phyloP scores from a whole-genome alignment of 2,113 vertebrate genomes.

The Engraulis encrasicolus region DNA sequence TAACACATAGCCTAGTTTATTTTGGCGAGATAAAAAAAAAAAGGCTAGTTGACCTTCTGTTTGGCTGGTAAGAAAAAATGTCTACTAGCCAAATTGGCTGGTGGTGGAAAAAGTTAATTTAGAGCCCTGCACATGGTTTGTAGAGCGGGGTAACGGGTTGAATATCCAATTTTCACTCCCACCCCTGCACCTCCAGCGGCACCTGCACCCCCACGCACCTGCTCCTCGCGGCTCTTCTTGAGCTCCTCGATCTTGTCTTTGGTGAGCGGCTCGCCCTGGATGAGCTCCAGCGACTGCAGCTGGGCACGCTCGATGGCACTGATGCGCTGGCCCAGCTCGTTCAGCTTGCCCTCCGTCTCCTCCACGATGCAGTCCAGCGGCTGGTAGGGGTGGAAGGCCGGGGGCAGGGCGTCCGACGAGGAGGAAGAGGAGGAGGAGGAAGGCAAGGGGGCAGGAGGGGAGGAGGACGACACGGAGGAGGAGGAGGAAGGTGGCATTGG shows the following conservation, averaged over 20 bases:
- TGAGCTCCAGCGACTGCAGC: conserved; percentile 96
- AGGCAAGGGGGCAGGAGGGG: background rate
- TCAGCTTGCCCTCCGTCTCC: conserved; percentile 98
- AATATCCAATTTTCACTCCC: too few species aligned
- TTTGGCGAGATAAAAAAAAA: too few species aligned
- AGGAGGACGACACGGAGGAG: conserved; percentile 67
- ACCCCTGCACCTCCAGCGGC: too few species aligned
- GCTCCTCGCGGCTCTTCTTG: conserved; percentile 98
- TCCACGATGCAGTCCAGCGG: conserved; percentile 99
- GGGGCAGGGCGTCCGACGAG: conserved; percentile 83
- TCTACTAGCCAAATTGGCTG: too few species aligned
- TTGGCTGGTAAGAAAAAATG: too few species aligned
- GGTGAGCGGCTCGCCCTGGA: conserved; percentile 99
- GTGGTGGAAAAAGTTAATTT: too few species aligned
- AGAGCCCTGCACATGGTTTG: too few species aligned
- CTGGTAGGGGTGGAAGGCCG: conserved; percentile 94
- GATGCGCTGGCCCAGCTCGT: conserved; percentile 98
- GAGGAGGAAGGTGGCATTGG: background rate
- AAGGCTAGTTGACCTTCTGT: too few species aligned
- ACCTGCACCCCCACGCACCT: too few species aligned
- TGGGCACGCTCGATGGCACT: conserved; percentile 99
- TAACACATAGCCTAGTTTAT: too few species aligned
- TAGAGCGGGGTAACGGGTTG: too few species aligned
- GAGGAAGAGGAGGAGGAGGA: conserved; percentile 63
- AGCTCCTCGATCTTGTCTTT: conserved; percentile 99